Evolutionary conservation across 2,797 vertebrate species (phyloP).

Genomic region (Sphenodon punctatus): DNA sequence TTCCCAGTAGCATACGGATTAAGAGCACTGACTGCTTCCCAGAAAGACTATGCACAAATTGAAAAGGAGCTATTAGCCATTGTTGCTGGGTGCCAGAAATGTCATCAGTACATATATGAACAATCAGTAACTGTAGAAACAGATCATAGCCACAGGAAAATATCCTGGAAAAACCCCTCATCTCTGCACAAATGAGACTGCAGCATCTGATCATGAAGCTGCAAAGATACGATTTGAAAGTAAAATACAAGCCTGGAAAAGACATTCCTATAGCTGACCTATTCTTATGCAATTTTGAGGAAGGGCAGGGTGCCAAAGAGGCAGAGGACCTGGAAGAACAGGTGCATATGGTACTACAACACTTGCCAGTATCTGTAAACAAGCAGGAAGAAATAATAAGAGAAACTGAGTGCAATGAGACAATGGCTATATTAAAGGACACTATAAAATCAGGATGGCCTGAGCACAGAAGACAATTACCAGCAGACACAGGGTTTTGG

Average conservation of each 20-base stretch:
- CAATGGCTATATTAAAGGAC: background rate
- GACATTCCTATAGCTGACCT: background rate
- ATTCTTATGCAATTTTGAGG: too few relatives aligned
- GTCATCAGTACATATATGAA: too few relatives aligned
- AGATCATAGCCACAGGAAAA: background rate
- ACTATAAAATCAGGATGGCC: background rate
- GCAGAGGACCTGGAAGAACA: background rate
- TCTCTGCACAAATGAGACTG: background rate
- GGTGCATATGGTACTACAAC: background rate
- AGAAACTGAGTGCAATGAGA: background rate
- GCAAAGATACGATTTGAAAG: background rate
- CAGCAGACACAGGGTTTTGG: too few relatives aligned
- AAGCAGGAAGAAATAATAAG: background rate
- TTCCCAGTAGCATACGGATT: too few relatives aligned
- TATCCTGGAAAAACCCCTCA: background rate
- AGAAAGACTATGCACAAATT: too few relatives aligned
- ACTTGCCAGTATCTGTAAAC: background rate
- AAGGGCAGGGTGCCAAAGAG: background rate
- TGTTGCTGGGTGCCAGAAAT: too few relatives aligned
- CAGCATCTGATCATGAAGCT: background rate
- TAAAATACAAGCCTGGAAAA: background rate
- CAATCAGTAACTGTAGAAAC: too few relatives aligned
- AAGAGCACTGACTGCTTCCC: too few relatives aligned
- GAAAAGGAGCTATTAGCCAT: too few relatives aligned
- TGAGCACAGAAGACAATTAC: background rate